Base-by-base conservation (phyloP, 1,140 invertebrate genomes). In the Cydia strobilella region DNA sequence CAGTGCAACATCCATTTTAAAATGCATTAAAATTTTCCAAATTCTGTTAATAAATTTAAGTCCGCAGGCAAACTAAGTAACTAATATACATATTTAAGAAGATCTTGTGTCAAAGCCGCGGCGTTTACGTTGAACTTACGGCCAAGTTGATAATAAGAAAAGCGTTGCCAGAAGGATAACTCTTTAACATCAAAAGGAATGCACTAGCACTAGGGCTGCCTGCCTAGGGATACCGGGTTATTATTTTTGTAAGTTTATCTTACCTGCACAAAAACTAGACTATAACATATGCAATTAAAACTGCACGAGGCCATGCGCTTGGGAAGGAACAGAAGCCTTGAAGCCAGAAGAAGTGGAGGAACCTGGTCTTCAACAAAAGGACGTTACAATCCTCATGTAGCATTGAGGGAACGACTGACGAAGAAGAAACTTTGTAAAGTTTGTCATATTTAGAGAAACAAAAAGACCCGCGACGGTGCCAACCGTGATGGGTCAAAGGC, bases 131-230 rank as follows among this genome's bases (percentile, higher is more conserved):
- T 75, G 79, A 77, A 82, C 79, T 79, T 74, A 84, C 74, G 77
- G 74, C 63, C 76, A 84, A 79, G 77, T 84, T 82, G 78, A 81
- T 83, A 83, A 81, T 81, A 83, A 83, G 80, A 80, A 82, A 79
- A 81, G 73, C 76, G 79, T 77, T 75, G 54, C 73, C 76, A 69
- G 74, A 79, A 79, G 82, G 80, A 82, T 79, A 59, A 82, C 78
- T 80, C 77, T 77, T 79, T 80, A 77, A 84, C 80, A 82, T 84
- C 79, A 82, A 84, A 80, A 79, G 79, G 80, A 83, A 84, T 84
- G 82, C 82, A 82, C 77, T 82, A 77, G 12, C 48, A 39, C 9
- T 69, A 82, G 81, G 81, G 81, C 27, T 80, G 78, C 45, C 74
- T 27, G 31, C n/a, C n/a, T n/a, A n/a, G n/a, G 12, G 45, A n/a